Base-by-base conservation (phyloP, 2,888 invertebrate genomes). In the Lobophora halterata region DNA sequence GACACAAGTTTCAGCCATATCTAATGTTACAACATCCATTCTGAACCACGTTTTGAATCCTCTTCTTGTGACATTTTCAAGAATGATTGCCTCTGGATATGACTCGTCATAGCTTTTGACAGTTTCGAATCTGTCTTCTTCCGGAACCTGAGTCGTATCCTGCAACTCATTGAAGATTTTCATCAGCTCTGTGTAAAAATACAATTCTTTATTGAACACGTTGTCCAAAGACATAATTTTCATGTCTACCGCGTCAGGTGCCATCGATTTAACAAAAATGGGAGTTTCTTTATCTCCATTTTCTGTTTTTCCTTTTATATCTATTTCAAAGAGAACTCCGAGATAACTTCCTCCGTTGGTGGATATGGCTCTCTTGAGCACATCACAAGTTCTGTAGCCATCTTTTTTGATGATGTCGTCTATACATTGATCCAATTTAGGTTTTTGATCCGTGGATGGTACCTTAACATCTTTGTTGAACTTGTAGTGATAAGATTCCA, bases 281-380 rank as follows among this genome's bases (percentile, higher is more conserved):
- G 70, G 54, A 0, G 61, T 58, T 49, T 68, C 67, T 45, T 71
- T 68, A 0, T 49, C 30, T 0, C 65, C 71, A 1, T 55, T 27
- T 2, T 38, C 38, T 0, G 74, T 70, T 52, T 54, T 45, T 4
- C 74, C 79, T 49, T 56, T 64, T 2, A 77, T 47, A 17, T 69
- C 57, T 3, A 74, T 51, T 55, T 66, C 68, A 27, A 57, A 67
- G 1, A 77, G 36, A 2, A 43, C 33, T 1, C 64, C 74, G 1
- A 77, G 46, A 32, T 63, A 79, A 41, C 65, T 77, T 0, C 67
- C 72, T 6, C 79, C 77, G 13, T 65, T 57, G 2, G 69, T 60
- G 0, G 59, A 43, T 0, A 71, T 42, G 2, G 16, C 12, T 33
- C 48, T 60, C 3, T 50, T 54, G 0, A 36, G 11, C 1, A 65